Base-by-base conservation (phyloP, 2,888 invertebrate genomes). In the Sinelater perroti region DNA sequence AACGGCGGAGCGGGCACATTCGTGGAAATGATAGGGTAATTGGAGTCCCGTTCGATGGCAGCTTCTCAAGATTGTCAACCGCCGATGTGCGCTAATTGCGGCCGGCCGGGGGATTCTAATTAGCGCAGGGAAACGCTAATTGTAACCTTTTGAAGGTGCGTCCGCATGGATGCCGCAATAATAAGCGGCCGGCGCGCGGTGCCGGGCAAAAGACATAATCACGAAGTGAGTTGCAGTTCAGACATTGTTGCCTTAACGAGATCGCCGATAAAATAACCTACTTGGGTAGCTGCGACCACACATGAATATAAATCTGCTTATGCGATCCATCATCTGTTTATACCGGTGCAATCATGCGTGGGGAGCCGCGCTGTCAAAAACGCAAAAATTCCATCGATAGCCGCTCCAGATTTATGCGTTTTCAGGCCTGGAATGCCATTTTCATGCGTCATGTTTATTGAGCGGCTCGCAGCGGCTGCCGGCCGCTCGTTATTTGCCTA, bases 271-370 rank as follows among this genome's bases (percentile, higher is more conserved):
- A 55, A 55, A 40, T 55, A 33, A 21, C 55, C 40, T 49, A 55
- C 47, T 50, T 50, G 49, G 42, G 42, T 42, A 40, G 56, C 49
- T 44, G 35, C 60, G 55, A 55, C 54, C 51, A 55, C 55, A 51
- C 55, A 51, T 51, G 51, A 51, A 42, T 50, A 55, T 60, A 60
- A 60, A 60, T 60, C 55, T 55, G 18, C 50, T 51, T 55, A 51
- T 50, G 42, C 55, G 50, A 60, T 55, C 54, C 50, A 60, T 60
- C 60, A 61, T 56, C 52, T 52, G 44, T 56, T 50, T 59, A 60
- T 50, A 38, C 45, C 49, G 31, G 44, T 51, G 38, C 30, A 54
- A 47, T 46, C 38, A 51, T 51, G 40, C 53, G 57, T 57, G 35
- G 56, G 47, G 52, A 52, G 60, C 42, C 33, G 51, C 35, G 44